These are phyloP conservation scores for Neogobius melanostomus DNA, from an alignment of 2,113 vertebrate species.

Conservation along the genomic window DNA sequence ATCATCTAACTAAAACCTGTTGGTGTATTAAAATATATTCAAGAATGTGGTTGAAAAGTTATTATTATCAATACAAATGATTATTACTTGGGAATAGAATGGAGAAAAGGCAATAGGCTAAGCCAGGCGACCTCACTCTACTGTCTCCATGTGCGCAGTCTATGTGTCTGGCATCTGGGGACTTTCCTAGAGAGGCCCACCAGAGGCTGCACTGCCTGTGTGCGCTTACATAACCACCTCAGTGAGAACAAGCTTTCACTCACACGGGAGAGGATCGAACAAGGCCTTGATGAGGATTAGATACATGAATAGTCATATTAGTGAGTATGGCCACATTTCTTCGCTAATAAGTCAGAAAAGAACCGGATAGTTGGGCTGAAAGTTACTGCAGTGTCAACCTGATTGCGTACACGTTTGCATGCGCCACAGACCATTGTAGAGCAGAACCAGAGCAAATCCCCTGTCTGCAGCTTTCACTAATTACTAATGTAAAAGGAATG, in stretches of 20 bases:
- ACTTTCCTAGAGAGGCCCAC: conserved; percentile 70
- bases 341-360: too few species aligned
- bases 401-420: too few species aligned
- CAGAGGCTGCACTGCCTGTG: conserved; percentile 50
- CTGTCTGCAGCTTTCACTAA: neutral
- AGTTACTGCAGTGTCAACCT: too few species aligned
- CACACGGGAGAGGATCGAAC: neutral
- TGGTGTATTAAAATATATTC: neutral
- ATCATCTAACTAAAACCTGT: neutral
- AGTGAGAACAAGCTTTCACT: conserved; percentile 4
- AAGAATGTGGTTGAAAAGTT: neutral
- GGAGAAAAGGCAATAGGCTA: conserved; percentile 41
- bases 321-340: too few species aligned
- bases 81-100: conserved; percentile 28
- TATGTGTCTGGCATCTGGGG: conserved; percentile 67
- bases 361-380: too few species aligned
- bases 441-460: neutral
- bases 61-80: conserved; percentile 30
- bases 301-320: too few species aligned
- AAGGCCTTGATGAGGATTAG: too few species aligned
- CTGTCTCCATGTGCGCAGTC: conserved; percentile 48
- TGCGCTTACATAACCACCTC: conserved; percentile 2
- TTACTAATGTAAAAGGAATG: neutral
- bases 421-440: neutral
- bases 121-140: conserved; percentile 66